Percentiles rank a stretch among this genome's conserved stretches.
phyloP scores from a whole-genome alignment of 2,113 vertebrate genomes.

The Amphiprion percula region DNA sequence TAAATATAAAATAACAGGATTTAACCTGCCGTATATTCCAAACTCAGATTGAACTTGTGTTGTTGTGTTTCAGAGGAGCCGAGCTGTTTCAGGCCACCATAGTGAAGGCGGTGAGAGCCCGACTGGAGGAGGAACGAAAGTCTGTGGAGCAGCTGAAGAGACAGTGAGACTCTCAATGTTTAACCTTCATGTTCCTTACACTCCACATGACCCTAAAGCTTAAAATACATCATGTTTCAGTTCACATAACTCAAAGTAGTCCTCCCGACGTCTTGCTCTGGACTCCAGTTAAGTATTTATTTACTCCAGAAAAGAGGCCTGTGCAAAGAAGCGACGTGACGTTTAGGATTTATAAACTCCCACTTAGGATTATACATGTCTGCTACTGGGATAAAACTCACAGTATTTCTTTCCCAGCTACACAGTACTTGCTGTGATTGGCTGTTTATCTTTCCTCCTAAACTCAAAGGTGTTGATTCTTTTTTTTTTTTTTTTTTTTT shows the following conservation, averaged over 20 bases:
- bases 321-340: neutral
- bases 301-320: neutral
- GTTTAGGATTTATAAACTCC: neutral
- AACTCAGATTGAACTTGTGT: neutral
- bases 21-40: too few relatives aligned
- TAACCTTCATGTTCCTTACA: neutral
- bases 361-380: neutral
- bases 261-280: neutral
- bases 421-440: neutral
- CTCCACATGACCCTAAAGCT: neutral
- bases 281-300: neutral
- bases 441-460: neutral
- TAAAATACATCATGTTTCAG: neutral
- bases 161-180: slow-evolving; percentile 89
- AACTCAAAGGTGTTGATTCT: too few relatives aligned
- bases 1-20: too few relatives aligned
- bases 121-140: slow-evolving; percentile 96
- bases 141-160: slow-evolving; percentile 99
- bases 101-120: slow-evolving; percentile 96
- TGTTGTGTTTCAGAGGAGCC: slow-evolving; percentile 88
- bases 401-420: neutral
- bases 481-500: too few relatives aligned
- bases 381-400: neutral
- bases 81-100: slow-evolving; percentile 99
- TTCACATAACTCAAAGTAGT: neutral